Evolutionary conservation across 2,888 invertebrate genomes (phyloP).

Genomic region (Calliopum simillimum): DNA sequence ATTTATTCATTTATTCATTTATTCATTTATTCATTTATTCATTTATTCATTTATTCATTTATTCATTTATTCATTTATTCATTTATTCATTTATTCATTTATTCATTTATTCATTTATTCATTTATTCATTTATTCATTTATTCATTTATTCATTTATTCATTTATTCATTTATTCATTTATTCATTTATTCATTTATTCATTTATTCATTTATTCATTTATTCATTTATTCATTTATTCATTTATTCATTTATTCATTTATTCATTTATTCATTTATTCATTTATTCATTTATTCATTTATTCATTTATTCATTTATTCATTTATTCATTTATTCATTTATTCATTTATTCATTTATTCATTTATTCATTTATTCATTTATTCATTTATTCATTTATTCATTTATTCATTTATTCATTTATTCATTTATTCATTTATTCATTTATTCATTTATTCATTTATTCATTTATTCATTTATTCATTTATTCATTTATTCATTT

Average conservation of each 20-base stretch:
- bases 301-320: slow-evolving; percentile 15
- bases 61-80: slow-evolving; percentile 15
- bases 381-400: slow-evolving; percentile 15
- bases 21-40: slow-evolving; percentile 15
- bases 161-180: slow-evolving; percentile 15
- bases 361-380: slow-evolving; percentile 15
- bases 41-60: slow-evolving; percentile 15
- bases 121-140: slow-evolving; percentile 15
- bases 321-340: slow-evolving; percentile 15
- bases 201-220: slow-evolving; percentile 15
- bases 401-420: slow-evolving; percentile 15
- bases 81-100: slow-evolving; percentile 15
- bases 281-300: slow-evolving; percentile 15
- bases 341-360: slow-evolving; percentile 15
- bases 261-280: slow-evolving; percentile 13
- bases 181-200: slow-evolving; percentile 15
- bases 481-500: slow-evolving; percentile 15
- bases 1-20: slow-evolving; percentile 15
- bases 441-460: slow-evolving; percentile 15
- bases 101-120: slow-evolving; percentile 15
- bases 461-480: slow-evolving; percentile 15
- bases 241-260: slow-evolving; percentile 15
- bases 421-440: slow-evolving; percentile 15
- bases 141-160: slow-evolving; percentile 15
- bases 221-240: slow-evolving; percentile 15